Evolutionary conservation across 1,140 invertebrate genomes (phyloP).

Genomic region (Cataglyphis hispanica): DNA sequence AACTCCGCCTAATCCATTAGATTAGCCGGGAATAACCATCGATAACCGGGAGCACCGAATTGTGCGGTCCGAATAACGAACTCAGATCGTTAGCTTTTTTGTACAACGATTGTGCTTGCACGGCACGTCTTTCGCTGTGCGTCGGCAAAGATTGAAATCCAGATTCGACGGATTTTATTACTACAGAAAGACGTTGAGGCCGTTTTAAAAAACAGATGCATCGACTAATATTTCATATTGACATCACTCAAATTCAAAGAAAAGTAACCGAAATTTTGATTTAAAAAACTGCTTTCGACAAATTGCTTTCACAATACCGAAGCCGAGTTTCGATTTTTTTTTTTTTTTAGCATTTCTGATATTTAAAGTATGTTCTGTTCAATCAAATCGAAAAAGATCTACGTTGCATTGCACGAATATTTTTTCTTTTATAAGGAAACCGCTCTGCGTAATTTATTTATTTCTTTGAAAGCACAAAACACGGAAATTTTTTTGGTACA

Average conservation of each 20-base stretch:
- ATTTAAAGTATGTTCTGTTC: slow-evolving; percentile 49
- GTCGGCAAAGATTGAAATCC: slow-evolving; percentile 56
- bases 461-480: slow-evolving; percentile 28
- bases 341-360: slow-evolving; percentile 29
- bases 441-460: slow-evolving; percentile 25
- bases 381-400: slow-evolving; percentile 41
- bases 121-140: slow-evolving; percentile 63
- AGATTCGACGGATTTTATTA: slow-evolving; percentile 58
- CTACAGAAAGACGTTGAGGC: slow-evolving; percentile 27
- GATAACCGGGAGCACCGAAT: slow-evolving; percentile 40
- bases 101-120: slow-evolving; percentile 65
- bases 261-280: slow-evolving; percentile 11
- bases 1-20: slow-evolving; percentile 51
- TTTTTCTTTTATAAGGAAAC: not conserved
- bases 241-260: slow-evolving; percentile 36
- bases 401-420: slow-evolving; percentile 19
- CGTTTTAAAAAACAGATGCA: slow-evolving; percentile 27
- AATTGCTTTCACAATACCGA: not conserved
- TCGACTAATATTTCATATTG: slow-evolving; percentile 12
- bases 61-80: slow-evolving; percentile 53
- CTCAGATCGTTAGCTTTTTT: slow-evolving; percentile 44
- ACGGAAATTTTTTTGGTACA: slow-evolving; percentile 48
- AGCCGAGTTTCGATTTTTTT: not conserved
- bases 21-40: slow-evolving; percentile 45
- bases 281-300: not conserved